A percentile compares a stretch with the other conserved stretches of the same genome.
phyloP scores from a whole-genome alignment of 2,113 vertebrate genomes.

The human (Homo sapiens) region DNA sequence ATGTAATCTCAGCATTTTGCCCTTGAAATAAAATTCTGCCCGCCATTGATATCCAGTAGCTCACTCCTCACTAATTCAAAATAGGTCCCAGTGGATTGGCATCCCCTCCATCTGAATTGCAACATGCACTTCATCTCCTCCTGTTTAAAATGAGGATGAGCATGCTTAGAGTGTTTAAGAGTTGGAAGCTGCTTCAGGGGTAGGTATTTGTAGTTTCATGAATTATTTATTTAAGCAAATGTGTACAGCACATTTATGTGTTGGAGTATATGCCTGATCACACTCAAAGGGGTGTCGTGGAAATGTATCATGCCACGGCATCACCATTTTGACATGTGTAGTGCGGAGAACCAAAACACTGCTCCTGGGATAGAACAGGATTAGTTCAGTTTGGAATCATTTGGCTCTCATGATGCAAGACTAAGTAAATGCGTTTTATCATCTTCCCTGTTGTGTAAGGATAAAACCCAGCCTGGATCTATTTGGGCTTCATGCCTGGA shows the following conservation, averaged over 20 bases:
- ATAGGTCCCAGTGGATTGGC: slow-evolving; percentile 38
- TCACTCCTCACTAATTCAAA: slow-evolving; percentile 61
- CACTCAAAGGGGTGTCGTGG: slow-evolving; percentile 61
- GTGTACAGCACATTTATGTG: slow-evolving; percentile 50
- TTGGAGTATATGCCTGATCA: slow-evolving; percentile 54
- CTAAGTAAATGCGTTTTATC: slow-evolving; percentile 45
- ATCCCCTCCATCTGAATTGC: slow-evolving; percentile 46
- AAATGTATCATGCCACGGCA: slow-evolving; percentile 45
- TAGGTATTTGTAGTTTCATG: slow-evolving; percentile 68
- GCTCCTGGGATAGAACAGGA: slow-evolving; percentile 56
- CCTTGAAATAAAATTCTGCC: slow-evolving; percentile 50
- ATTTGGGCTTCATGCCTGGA: slow-evolving; percentile 69
- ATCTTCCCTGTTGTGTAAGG: slow-evolving; percentile 65
- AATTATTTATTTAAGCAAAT: slow-evolving; percentile 76
- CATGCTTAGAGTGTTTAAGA: slow-evolving; percentile 3
- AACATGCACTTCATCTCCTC: slow-evolving; percentile 47
- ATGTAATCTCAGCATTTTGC: slow-evolving; percentile 35
- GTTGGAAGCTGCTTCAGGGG: slow-evolving; percentile 59
- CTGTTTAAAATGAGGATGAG: slow-evolving; percentile 47
- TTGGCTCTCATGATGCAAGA: slow-evolving; percentile 69
- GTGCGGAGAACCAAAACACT: slow-evolving; percentile 32
- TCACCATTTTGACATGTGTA: slow-evolving; percentile 70
- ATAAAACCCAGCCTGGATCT: slow-evolving; percentile 61
- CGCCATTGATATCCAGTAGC: neutral
- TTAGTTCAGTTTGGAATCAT: slow-evolving; percentile 69